These are phyloP conservation scores for Adineta ricciae DNA, from an alignment of 2,888 invertebrate species.

Conservation along the genomic window DNA sequence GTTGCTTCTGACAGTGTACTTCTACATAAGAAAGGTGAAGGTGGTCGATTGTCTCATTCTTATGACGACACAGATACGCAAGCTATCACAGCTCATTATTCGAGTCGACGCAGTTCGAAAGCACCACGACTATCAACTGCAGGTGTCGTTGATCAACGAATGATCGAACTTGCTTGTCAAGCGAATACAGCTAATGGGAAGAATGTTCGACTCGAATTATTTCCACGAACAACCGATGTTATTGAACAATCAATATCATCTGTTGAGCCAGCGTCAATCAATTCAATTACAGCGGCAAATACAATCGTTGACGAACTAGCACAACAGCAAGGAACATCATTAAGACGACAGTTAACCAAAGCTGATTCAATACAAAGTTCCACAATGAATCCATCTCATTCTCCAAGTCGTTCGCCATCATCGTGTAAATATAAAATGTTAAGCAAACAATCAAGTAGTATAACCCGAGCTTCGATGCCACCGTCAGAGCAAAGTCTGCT, in stretches of 20 bases:
- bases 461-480: background rate
- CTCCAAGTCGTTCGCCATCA: background rate
- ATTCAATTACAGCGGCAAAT: background rate
- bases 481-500: background rate
- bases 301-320: background rate
- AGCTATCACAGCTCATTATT: background rate
- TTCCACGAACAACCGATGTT: background rate
- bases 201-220: background rate
- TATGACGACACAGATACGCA: background rate
- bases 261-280: background rate
- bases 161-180: background rate
- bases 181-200: background rate
- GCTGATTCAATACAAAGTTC: background rate
- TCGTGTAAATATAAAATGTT: background rate
- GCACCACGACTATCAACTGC: conserved; percentile 3
- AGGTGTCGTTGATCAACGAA: background rate
- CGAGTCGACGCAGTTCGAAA: background rate
- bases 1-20: conserved; percentile 1
- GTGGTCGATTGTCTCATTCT: background rate
- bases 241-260: background rate
- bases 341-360: background rate
- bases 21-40: background rate
- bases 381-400: background rate
- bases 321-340: background rate
- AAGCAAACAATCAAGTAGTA: background rate